phyloP scores from a whole-genome alignment of 1,140 invertebrate genomes.

The Papilio polytes region DNA sequence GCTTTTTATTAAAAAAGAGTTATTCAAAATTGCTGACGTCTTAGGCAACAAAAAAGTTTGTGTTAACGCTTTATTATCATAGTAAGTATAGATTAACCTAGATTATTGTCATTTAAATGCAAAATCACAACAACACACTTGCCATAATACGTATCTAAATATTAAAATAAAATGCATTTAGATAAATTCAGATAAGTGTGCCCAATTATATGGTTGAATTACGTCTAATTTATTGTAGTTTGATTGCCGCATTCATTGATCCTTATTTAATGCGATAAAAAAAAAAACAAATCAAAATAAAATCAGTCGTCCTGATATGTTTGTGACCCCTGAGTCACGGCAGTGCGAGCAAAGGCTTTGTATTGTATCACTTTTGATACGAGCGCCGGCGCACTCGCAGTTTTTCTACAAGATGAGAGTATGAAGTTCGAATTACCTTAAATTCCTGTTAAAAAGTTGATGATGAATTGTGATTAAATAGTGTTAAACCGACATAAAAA shows the following conservation, averaged over 20 bases:
- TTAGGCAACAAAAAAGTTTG: too few relatives aligned
- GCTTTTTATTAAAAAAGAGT: too few relatives aligned
- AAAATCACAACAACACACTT: too few relatives aligned
- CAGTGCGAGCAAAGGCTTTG: constrained; percentile 59
- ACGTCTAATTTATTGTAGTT: too few relatives aligned
- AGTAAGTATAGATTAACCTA: too few relatives aligned
- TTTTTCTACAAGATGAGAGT: constrained; percentile 33
- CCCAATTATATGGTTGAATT: too few relatives aligned
- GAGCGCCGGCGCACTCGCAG: constrained; percentile 46
- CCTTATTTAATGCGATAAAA: background rate
- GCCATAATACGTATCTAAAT: too few relatives aligned
- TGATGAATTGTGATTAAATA: constrained; percentile 39
- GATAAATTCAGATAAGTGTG: too few relatives aligned
- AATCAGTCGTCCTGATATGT: constrained; percentile 44
- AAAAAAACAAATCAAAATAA: background rate
- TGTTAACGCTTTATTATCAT: too few relatives aligned
- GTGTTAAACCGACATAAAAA: constrained; percentile 40
- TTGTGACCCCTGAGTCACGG: constrained; percentile 52
- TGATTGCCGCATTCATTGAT: too few relatives aligned
- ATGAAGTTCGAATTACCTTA: background rate
- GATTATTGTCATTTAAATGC: background rate
- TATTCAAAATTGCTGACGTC: too few relatives aligned
- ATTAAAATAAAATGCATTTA: too few relatives aligned
- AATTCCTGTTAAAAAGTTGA: constrained; percentile 20
- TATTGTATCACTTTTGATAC: constrained; percentile 73